These are phyloP conservation scores for Bovichtus diacanthus DNA, from an alignment of 2,797 vertebrate species.

Conservation along the genomic window DNA sequence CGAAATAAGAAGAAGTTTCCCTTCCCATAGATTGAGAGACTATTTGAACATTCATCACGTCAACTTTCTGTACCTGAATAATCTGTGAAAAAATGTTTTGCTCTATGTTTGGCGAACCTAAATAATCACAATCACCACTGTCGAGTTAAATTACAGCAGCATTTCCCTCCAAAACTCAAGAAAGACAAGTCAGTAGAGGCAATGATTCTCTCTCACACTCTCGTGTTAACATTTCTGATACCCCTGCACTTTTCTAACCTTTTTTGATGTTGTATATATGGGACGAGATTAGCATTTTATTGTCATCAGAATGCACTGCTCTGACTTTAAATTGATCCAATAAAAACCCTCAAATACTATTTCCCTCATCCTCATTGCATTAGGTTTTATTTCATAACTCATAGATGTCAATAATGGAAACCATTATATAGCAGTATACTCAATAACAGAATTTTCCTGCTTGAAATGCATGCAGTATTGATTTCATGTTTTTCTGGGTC, in stretches of 20 bases:
- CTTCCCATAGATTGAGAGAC: background rate
- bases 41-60: constrained; percentile 32
- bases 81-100: constrained; percentile 9
- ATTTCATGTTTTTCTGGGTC: constrained; percentile 89
- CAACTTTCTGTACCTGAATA: constrained; percentile 17
- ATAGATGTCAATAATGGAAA: constrained; percentile 85
- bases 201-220: constrained; percentile 40
- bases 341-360: constrained; percentile 82
- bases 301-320: constrained; percentile 75
- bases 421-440: constrained; percentile 84
- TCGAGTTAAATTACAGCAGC: constrained; percentile 37
- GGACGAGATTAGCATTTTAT: constrained; percentile 77
- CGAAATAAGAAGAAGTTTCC: constrained; percentile 1
- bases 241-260: constrained; percentile 71
- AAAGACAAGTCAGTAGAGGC: constrained; percentile 22
- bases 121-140: constrained; percentile 35
- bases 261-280: constrained; percentile 54
- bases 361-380: constrained; percentile 85
- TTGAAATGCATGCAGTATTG: constrained; percentile 87
- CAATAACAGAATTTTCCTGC: constrained; percentile 85
- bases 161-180: constrained; percentile 30
- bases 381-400: constrained; percentile 87
- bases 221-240: constrained; percentile 67
- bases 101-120: constrained; percentile 28
- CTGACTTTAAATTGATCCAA: constrained; percentile 80